Conservation (phyloP, 2,797 vertebrate genomes). For the Eospalax fontanierii region DNA sequence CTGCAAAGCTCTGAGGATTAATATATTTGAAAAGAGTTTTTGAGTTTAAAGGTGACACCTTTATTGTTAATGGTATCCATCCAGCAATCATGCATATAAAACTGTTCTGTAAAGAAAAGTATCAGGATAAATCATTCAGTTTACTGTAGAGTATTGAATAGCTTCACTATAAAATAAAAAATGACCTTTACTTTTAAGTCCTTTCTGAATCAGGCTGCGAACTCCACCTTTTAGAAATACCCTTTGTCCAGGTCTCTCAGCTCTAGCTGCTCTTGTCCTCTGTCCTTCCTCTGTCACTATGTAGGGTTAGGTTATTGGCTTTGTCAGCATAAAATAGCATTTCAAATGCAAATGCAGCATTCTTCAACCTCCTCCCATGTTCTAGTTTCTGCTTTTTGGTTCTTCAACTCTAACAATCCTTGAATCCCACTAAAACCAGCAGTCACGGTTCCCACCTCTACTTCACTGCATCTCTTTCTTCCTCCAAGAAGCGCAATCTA, state of each 20-base stretch:
- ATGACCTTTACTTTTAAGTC: not conserved
- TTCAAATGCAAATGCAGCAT: not conserved
- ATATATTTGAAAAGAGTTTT: constrained; percentile 1
- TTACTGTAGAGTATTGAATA: not conserved
- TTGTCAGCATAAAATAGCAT: not conserved
- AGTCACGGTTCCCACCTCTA: not conserved
- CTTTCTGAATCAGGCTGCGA: not conserved
- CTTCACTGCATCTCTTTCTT: not conserved
- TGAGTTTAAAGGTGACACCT: not conserved
- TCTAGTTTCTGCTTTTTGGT: not conserved
- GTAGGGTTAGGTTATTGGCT: not conserved
- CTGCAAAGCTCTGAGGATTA: not conserved
- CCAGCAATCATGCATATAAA: not conserved
- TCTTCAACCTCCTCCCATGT: not conserved
- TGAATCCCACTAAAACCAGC: not conserved
- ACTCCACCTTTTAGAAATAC: not conserved
- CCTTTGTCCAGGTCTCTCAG: not conserved
- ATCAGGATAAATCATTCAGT: not conserved
- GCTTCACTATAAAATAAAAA: constrained; percentile 30
- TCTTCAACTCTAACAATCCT: not conserved
- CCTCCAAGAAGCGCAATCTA: not conserved
- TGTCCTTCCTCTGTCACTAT: not conserved
- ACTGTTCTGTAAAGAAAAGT: not conserved
- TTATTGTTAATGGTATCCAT: not conserved
- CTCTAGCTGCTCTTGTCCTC: not conserved